A percentile compares a stretch with the other conserved stretches of the same genome.
These are phyloP conservation scores for Tiliqua scincoides DNA, from an alignment of 2,113 vertebrate species.

Conservation along the genomic window DNA sequence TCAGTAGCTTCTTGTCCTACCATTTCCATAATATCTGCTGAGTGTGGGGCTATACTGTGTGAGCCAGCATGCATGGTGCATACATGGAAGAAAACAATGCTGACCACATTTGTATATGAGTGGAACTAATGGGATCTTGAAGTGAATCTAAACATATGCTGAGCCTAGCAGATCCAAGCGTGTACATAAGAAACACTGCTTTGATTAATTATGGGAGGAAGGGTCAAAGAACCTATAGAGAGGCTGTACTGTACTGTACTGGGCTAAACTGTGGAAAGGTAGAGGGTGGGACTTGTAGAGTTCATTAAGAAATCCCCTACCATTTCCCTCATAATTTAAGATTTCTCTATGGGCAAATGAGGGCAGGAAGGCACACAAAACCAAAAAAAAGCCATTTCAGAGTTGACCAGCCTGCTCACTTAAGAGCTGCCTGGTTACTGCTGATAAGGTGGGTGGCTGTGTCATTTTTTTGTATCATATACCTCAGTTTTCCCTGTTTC, in stretches of 20 bases:
- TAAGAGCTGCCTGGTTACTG: neutral
- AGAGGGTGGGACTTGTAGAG: no score
- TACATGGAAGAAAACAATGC: neutral
- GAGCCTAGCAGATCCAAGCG: no score
- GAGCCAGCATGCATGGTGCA: neutral
- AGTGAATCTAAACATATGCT: neutral
- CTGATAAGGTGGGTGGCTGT: neutral
- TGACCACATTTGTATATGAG: neutral
- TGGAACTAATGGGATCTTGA: neutral
- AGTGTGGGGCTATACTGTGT: neutral
- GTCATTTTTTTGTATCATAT: neutral
- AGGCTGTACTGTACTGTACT: no score
- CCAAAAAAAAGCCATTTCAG: neutral
- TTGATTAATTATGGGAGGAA: no score
- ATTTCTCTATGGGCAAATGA: neutral
- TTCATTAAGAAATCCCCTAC: no score
- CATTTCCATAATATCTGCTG: neutral
- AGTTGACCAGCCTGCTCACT: no score
- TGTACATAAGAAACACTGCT: no score
- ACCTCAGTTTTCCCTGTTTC: neutral
- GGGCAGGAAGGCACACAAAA: neutral
- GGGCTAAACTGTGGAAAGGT: no score
- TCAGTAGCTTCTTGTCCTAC: neutral
- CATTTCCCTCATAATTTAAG: neutral
- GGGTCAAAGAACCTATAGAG: no score